A percentile compares a stretch with the other conserved stretches of the same genome.
Evolutionary conservation across 1,140 invertebrate species (phyloP).

Genomic region (Drosophila simulans): DNA sequence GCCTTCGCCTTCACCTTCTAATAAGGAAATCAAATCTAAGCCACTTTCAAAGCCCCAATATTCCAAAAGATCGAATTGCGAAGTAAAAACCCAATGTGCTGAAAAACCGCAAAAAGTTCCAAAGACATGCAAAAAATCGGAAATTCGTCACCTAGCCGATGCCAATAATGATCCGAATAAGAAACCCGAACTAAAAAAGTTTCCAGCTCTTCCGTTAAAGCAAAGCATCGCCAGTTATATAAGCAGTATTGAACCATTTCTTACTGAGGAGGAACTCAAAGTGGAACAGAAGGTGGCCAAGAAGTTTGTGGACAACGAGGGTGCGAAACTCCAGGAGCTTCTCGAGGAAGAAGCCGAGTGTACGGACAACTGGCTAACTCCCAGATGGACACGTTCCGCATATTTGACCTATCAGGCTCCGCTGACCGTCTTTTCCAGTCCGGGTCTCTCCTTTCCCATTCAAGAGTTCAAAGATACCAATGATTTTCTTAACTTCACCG

Average conservation of each 20-base stretch:
- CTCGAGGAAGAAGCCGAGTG: slow-evolving; percentile 87
- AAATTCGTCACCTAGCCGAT: neutral
- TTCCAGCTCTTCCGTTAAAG: slow-evolving; percentile 44
- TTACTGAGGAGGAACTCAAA: neutral
- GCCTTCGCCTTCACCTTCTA: neutral
- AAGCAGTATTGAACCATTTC: slow-evolving; percentile 38
- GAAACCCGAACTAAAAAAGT: slow-evolving; percentile 9
- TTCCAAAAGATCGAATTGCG: neutral
- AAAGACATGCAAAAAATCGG: neutral
- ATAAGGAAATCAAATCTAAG: neutral
- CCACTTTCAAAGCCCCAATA: neutral
- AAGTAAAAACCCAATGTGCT: neutral
- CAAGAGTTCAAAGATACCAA: slow-evolving; percentile 87
- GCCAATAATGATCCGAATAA: neutral
- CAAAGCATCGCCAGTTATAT: slow-evolving; percentile 41
- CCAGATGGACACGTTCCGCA: slow-evolving; percentile 91
- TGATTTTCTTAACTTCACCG: slow-evolving; percentile 89
- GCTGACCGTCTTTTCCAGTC: slow-evolving; percentile 91
- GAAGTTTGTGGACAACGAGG: slow-evolving; percentile 88
- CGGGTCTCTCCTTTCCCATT: slow-evolving; percentile 90
- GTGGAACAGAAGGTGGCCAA: slow-evolving; percentile 85
- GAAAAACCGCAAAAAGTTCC: neutral
- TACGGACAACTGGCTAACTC: slow-evolving; percentile 90
- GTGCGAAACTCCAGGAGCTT: slow-evolving; percentile 89
- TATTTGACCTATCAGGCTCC: slow-evolving; percentile 91